A percentile compares a stretch with the other conserved stretches of the same genome.
phyloP scores from a whole-genome alignment of 1,140 invertebrate genomes.

The Plodia interpunctella region DNA sequence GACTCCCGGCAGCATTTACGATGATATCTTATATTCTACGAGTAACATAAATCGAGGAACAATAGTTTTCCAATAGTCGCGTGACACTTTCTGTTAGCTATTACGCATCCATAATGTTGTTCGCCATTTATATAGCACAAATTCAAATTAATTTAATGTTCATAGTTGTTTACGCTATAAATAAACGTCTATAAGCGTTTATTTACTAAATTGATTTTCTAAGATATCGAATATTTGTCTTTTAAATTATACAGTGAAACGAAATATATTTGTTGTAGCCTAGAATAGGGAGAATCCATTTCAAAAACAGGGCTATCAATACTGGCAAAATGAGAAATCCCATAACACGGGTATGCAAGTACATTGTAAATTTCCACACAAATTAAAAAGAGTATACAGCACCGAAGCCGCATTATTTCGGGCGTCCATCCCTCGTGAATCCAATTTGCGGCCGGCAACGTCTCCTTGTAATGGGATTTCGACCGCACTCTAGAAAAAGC shows the following conservation, averaged over 20 bases:
- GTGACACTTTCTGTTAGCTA: slow-evolving; percentile 11
- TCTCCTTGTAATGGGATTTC: slow-evolving; percentile 50
- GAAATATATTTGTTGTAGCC: too few relatives aligned
- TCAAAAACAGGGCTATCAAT: too few relatives aligned
- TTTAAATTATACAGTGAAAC: too few relatives aligned
- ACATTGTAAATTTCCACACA: slow-evolving; percentile 30
- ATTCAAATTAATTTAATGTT: neutral
- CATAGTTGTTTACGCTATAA: too few relatives aligned
- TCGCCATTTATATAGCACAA: neutral
- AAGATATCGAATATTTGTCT: too few relatives aligned
- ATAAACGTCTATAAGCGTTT: too few relatives aligned
- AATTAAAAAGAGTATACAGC: slow-evolving; percentile 38
- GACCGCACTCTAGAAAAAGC: slow-evolving; percentile 37
- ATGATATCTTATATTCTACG: slow-evolving; percentile 4
- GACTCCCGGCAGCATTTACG: slow-evolving; percentile 2
- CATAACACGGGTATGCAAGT: slow-evolving; percentile 8
- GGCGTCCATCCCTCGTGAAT: slow-evolving; percentile 43
- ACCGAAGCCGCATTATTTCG: slow-evolving; percentile 43
- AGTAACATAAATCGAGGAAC: slow-evolving; percentile 6
- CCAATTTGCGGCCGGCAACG: slow-evolving; percentile 43
- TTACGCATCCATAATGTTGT: neutral
- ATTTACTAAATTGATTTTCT: too few relatives aligned
- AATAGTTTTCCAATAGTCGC: slow-evolving; percentile 16
- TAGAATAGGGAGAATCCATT: too few relatives aligned
- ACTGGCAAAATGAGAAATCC: neutral